Conservation (phyloP, 2,888 invertebrate species). For the Drosophila pullipes region DNA sequence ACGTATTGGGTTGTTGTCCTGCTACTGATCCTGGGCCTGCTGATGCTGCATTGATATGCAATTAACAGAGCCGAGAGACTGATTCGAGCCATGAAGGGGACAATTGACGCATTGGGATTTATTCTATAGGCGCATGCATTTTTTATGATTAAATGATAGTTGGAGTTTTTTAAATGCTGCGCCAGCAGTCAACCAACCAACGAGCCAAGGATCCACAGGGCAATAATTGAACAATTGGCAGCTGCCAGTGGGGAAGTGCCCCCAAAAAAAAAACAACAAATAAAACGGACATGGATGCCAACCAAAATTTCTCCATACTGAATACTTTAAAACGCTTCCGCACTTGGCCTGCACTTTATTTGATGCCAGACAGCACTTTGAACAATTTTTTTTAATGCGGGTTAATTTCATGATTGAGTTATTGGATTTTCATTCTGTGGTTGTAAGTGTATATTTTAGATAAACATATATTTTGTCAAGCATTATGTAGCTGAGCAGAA, state of each 20-base stretch:
- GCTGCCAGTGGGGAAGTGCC: constrained; percentile 68
- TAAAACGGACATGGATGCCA: constrained; percentile 21
- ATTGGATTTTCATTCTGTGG: constrained; percentile 25
- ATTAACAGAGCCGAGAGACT: constrained; percentile 64
- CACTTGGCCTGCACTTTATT: constrained; percentile 38
- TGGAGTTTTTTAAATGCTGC: constrained; percentile 59
- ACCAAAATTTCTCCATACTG: constrained; percentile 56
- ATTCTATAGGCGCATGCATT: constrained; percentile 78
- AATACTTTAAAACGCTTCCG: constrained; percentile 61
- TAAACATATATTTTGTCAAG: background rate
- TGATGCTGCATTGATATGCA: constrained; percentile 78
- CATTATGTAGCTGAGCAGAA: background rate
- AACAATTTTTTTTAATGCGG: constrained; percentile 29
- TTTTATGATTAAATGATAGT: constrained; percentile 78
- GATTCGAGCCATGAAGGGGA: constrained; percentile 37
- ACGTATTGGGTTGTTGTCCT: constrained; percentile 20
- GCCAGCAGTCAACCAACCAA: constrained; percentile 53
- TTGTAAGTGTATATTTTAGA: constrained; percentile 2
- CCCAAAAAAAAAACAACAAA: constrained; percentile 17
- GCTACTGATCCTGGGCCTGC: constrained; percentile 55
- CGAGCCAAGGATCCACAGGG: constrained; percentile 38
- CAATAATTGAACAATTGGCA: constrained; percentile 78
- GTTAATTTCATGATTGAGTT: constrained; percentile 59
- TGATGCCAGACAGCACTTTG: constrained; percentile 33
- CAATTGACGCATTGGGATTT: constrained; percentile 78